Evolutionary conservation across 1,140 invertebrate genomes (phyloP).

Genomic region (Vanessa atalanta): DNA sequence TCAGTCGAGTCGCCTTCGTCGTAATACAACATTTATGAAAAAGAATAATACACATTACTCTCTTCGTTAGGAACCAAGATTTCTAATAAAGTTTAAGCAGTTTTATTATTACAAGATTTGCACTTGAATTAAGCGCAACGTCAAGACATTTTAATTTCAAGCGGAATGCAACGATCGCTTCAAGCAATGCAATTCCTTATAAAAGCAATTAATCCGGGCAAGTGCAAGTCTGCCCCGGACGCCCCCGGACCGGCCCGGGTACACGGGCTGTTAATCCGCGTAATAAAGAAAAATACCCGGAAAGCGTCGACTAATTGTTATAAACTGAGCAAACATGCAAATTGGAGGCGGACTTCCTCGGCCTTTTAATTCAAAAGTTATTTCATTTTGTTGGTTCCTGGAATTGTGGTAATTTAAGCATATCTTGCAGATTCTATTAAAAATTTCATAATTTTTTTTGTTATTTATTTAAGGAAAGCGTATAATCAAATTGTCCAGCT

Average conservation of each 20-base stretch:
- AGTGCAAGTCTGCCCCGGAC: slow-evolving; percentile 31
- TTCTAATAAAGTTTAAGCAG: not conserved
- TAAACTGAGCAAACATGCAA: slow-evolving; percentile 71
- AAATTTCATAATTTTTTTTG: not conserved
- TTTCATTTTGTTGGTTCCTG: slow-evolving; percentile 29
- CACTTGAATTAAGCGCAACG: not conserved
- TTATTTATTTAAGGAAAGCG: too few species aligned
- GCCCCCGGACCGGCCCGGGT: slow-evolving; percentile 20
- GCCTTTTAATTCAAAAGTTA: slow-evolving; percentile 56
- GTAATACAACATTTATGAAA: not conserved
- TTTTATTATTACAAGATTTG: not conserved
- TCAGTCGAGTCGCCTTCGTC: too few species aligned
- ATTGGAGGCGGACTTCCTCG: slow-evolving; percentile 53
- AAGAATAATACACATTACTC: not conserved
- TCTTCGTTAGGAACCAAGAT: not conserved
- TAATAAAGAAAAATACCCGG: slow-evolving; percentile 73
- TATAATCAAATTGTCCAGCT: too few species aligned
- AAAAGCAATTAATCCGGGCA: slow-evolving; percentile 51
- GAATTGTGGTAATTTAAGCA: not conserved
- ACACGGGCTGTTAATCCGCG: slow-evolving; percentile 52
- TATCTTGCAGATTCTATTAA: not conserved
- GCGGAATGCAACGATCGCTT: slow-evolving; percentile 8
- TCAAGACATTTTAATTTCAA: slow-evolving; percentile 1
- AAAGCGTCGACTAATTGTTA: slow-evolving; percentile 67
- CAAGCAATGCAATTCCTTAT: slow-evolving; percentile 41